Evolutionary conservation across 1,140 invertebrate species (phyloP).

Genomic region (Drosophila bocqueti): DNA sequence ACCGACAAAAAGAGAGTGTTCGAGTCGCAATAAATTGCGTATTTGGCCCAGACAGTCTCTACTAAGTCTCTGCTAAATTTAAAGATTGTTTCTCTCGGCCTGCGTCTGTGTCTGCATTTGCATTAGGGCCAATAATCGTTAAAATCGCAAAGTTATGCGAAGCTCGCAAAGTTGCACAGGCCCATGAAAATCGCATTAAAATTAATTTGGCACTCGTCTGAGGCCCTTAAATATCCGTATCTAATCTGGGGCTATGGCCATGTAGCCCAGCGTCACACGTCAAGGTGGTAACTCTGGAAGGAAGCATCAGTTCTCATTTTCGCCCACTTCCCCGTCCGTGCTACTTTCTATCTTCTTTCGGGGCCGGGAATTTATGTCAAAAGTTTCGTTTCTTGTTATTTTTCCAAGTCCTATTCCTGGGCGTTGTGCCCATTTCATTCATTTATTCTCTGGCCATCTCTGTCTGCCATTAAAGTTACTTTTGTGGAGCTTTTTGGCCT

Average conservation of each 20-base stretch:
- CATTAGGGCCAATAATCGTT: slow-evolving; percentile 79
- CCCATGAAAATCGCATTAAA: slow-evolving; percentile 81
- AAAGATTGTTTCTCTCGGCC: slow-evolving; percentile 60
- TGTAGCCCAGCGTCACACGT: slow-evolving; percentile 29
- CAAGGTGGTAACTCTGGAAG: slow-evolving; percentile 67
- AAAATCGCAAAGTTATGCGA: slow-evolving; percentile 75
- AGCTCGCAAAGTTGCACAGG: slow-evolving; percentile 32
- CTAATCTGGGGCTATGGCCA: slow-evolving; percentile 26
- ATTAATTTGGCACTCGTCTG: slow-evolving; percentile 80
- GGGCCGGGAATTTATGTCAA: slow-evolving; percentile 75
- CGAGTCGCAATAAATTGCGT: slow-evolving; percentile 68
- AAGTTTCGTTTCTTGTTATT: slow-evolving; percentile 67
- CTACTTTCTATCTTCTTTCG: slow-evolving; percentile 33
- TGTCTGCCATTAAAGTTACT: slow-evolving; percentile 77
- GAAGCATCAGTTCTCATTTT: slow-evolving; percentile 75
- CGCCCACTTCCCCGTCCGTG: background rate
- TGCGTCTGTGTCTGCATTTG: slow-evolving; percentile 43
- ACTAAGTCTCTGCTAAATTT: slow-evolving; percentile 68
- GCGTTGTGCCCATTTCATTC: slow-evolving; percentile 46
- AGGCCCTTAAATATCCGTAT: slow-evolving; percentile 50
- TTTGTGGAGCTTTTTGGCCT: slow-evolving; percentile 68
- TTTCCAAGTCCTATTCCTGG: slow-evolving; percentile 14
- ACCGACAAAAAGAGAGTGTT: slow-evolving; percentile 15
- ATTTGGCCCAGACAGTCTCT: slow-evolving; percentile 49
- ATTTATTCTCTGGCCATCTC: slow-evolving; percentile 42